A percentile compares a stretch with the other conserved stretches of the same genome.
These are phyloP conservation scores for Falcaria lacertinaria DNA, from an alignment of 2,888 invertebrate genomes.

Conservation along the genomic window DNA sequence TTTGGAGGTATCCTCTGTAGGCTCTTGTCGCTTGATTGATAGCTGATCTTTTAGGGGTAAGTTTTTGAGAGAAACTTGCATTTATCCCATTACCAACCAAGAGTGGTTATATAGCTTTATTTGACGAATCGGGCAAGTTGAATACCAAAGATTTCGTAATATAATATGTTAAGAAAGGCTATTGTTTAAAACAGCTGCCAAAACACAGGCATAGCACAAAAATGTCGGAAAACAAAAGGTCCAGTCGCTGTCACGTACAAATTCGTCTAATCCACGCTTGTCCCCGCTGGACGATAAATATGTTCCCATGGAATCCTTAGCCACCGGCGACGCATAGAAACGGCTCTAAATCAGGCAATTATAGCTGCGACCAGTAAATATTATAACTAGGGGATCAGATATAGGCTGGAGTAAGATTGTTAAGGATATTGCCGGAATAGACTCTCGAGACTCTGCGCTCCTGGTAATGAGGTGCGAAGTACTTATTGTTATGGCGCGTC, in stretches of 20 bases:
- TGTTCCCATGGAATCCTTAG: conserved; percentile 70
- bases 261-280: conserved; percentile 66
- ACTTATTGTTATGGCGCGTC: conserved; percentile 17
- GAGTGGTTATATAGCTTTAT: too few relatives aligned
- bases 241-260: conserved; percentile 60
- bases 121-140: too few relatives aligned
- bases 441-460: conserved; percentile 20
- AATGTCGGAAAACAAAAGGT: conserved; percentile 31
- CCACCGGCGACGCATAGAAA: conserved; percentile 68
- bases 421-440: conserved; percentile 35
- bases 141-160: too few relatives aligned
- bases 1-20: conserved; percentile 30
- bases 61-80: not conserved
- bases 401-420: conserved; percentile 20
- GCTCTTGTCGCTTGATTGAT: conserved; percentile 38
- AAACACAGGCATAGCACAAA: not conserved
- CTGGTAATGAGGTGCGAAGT: conserved; percentile 23
- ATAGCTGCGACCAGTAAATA: conserved; percentile 73
- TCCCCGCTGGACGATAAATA: conserved; percentile 70
- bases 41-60: conserved; percentile 6
- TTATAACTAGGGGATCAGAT: conserved; percentile 65
- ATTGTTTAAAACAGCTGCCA: conserved; percentile 2
- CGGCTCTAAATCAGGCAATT: conserved; percentile 76
- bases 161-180: too few relatives aligned
- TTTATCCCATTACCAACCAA: too few relatives aligned